Conservation (phyloP, 2,113 vertebrate genomes). For the Edolisoma coerulescens region DNA sequence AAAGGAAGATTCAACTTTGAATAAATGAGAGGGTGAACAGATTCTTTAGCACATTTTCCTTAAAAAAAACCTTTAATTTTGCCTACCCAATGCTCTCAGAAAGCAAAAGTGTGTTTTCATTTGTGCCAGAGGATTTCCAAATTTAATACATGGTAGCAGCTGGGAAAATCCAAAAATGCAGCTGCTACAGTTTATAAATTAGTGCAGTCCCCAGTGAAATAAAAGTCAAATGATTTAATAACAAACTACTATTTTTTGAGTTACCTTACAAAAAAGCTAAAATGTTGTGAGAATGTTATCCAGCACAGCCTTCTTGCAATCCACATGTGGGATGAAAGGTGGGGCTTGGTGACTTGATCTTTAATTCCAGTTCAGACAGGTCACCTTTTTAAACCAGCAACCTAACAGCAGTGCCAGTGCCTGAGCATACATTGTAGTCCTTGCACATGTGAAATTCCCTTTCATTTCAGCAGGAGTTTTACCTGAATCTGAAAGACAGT, state of each 20-base stretch:
- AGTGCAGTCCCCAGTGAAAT: background rate
- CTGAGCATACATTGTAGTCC: background rate
- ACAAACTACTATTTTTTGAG: background rate
- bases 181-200: background rate
- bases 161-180: background rate
- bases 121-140: background rate
- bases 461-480: background rate
- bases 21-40: background rate
- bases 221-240: background rate
- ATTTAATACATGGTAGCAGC: background rate
- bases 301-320: background rate
- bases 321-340: background rate
- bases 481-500: background rate
- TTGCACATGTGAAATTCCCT: background rate
- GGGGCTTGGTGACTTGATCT: background rate
- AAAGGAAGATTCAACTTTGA: background rate
- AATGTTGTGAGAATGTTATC: background rate
- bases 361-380: background rate
- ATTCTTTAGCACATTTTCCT: background rate
- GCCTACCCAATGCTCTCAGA: background rate
- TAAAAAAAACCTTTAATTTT: background rate
- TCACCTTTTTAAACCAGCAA: background rate
- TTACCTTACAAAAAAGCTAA: background rate
- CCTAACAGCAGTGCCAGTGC: background rate
- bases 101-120: background rate